Evolutionary conservation across 2,113 vertebrate genomes (phyloP).

Genomic region (Cariama cristata): DNA sequence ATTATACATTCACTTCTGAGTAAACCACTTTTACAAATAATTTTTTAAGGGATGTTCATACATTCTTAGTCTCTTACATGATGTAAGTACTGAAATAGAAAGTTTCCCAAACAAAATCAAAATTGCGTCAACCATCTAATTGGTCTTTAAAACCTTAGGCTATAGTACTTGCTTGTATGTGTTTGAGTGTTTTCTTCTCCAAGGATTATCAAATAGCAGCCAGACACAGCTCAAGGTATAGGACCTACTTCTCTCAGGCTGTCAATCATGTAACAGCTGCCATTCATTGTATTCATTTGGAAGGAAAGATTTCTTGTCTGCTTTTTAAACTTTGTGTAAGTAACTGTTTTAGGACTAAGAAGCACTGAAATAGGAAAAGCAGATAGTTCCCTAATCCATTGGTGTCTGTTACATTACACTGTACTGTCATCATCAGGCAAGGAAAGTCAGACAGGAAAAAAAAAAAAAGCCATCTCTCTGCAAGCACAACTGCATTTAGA

Average conservation of each 20-base stretch:
- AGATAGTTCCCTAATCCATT: not conserved
- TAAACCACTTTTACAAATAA: not conserved
- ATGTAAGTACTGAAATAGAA: not conserved
- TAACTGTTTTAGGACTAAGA: constrained; percentile 50
- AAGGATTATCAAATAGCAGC: not conserved
- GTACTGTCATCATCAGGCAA: not conserved
- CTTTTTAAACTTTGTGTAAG: constrained; percentile 46
- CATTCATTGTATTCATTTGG: constrained; percentile 6
- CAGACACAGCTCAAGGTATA: not conserved
- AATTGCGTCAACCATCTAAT: not conserved
- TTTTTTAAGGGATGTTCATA: not conserved
- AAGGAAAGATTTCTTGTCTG: constrained; percentile 37
- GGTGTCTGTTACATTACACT: not conserved
- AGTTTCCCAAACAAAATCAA: not conserved
- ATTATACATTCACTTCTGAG: not conserved
- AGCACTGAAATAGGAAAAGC: constrained; percentile 34
- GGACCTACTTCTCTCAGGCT: not conserved
- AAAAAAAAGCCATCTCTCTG: not conserved
- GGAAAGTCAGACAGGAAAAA: not conserved
- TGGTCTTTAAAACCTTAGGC: not conserved
- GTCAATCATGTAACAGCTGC: not conserved
- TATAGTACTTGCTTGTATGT: not conserved
- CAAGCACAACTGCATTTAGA: not conserved
- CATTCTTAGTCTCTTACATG: not conserved
- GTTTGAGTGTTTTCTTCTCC: not conserved